These are phyloP conservation scores for Dicranocentrus wangi DNA, from an alignment of 2,888 invertebrate genomes.

Conservation along the genomic window DNA sequence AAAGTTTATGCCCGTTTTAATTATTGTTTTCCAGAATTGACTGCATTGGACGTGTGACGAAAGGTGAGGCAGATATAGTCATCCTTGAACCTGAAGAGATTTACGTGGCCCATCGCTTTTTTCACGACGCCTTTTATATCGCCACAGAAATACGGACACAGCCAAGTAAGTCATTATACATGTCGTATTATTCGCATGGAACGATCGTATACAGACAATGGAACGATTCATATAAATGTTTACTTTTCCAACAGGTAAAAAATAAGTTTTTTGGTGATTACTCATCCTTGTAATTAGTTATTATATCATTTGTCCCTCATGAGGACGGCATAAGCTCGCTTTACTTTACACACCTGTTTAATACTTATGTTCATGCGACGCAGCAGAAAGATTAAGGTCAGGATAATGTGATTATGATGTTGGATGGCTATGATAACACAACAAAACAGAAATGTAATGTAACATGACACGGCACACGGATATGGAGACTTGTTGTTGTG, in stretches of 20 bases:
- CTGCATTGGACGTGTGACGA: conserved; percentile 85
- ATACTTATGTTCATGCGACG: background rate
- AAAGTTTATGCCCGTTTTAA: background rate
- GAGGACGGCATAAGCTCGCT: background rate
- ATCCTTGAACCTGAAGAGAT: conserved; percentile 89
- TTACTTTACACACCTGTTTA: background rate
- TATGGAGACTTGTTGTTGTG: too few species aligned
- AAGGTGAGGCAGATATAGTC: conserved; percentile 86
- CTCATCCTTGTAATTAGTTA: conserved; percentile 18
- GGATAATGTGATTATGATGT: conserved; percentile 16
- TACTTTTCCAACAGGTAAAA: background rate
- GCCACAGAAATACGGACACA: conserved; percentile 86
- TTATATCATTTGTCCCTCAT: conserved; percentile 8
- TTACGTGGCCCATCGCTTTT: conserved; percentile 79
- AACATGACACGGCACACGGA: too few species aligned
- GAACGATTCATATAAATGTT: background rate
- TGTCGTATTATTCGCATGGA: background rate
- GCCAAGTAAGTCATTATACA: conserved; percentile 78
- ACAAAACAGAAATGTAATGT: too few species aligned
- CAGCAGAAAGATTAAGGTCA: conserved; percentile 9
- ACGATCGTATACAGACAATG: background rate
- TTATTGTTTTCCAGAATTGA: conserved; percentile 80
- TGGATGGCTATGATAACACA: background rate
- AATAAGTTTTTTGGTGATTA: conserved; percentile 9
- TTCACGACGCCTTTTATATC: conserved; percentile 83